Conservation (phyloP, 2,113 vertebrate species). For the Oryzias celebensis region DNA sequence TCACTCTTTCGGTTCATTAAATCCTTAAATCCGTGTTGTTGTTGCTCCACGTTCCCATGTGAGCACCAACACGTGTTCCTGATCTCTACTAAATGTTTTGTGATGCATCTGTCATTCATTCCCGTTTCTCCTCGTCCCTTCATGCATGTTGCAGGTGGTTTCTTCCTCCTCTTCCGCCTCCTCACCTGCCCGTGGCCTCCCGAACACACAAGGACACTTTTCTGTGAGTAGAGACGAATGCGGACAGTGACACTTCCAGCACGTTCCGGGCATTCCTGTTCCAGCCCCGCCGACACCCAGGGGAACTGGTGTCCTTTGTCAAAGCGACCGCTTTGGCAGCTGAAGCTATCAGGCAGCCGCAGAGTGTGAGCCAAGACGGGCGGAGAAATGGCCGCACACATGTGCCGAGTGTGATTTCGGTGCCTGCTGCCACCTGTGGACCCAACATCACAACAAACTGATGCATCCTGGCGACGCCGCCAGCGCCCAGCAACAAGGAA, state of each 20-base stretch:
- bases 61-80: background rate
- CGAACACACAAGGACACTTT: slow-evolving; percentile 5
- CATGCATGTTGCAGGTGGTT: slow-evolving; percentile 2
- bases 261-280: slow-evolving; percentile 48
- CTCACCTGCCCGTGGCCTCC: background rate
- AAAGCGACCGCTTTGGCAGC: slow-evolving; percentile 69
- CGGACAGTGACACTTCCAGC: slow-evolving; percentile 48
- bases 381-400: slow-evolving; percentile 6
- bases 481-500: slow-evolving; percentile 40
- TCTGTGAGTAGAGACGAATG: slow-evolving; percentile 9
- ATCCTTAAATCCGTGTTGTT: slow-evolving; percentile 15
- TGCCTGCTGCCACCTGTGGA: too few species aligned
- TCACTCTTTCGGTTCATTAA: background rate
- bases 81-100: too few species aligned
- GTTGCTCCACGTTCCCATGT: background rate
- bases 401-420: background rate
- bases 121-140: background rate
- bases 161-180: background rate
- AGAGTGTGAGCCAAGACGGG: background rate
- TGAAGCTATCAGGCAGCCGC: slow-evolving; percentile 58
- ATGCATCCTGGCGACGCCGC: slow-evolving; percentile 3
- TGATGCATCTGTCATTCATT: too few species aligned
- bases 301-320: slow-evolving; percentile 76
- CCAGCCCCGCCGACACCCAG: slow-evolving; percentile 60
- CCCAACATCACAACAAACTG: slow-evolving; percentile 14